phyloP scores from a whole-genome alignment of 2,888 invertebrate species.

The Aproaerema taeniolella region DNA sequence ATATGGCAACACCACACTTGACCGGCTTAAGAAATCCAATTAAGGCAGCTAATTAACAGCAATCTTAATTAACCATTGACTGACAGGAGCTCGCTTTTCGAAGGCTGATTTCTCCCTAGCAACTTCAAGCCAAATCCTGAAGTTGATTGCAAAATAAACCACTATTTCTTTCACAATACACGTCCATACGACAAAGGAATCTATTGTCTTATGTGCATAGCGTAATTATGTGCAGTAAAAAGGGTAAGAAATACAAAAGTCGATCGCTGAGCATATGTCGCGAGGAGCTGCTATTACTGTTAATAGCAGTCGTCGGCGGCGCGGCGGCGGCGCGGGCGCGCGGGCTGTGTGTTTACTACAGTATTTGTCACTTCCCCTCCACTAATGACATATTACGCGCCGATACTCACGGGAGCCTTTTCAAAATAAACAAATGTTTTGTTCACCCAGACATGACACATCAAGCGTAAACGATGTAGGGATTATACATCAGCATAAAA shows the following conservation, averaged over 20 bases:
- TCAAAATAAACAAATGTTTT: slow-evolving; percentile 39
- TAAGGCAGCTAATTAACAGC: slow-evolving; percentile 25
- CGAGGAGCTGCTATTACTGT: slow-evolving; percentile 49
- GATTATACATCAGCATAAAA: too few relatives aligned
- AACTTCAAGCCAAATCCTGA: too few relatives aligned
- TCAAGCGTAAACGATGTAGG: background rate
- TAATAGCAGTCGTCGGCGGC: slow-evolving; percentile 63
- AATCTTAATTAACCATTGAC: slow-evolving; percentile 22
- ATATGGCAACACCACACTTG: slow-evolving; percentile 13
- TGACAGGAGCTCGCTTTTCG: slow-evolving; percentile 17
- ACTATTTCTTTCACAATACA: background rate
- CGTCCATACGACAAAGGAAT: background rate
- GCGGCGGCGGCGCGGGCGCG: too few relatives aligned
- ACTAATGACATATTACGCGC: slow-evolving; percentile 54
- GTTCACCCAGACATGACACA: background rate
- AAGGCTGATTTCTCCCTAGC: too few relatives aligned
- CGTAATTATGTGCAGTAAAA: slow-evolving; percentile 62
- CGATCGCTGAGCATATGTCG: slow-evolving; percentile 62
- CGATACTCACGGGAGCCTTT: slow-evolving; percentile 39
- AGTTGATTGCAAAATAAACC: too few relatives aligned
- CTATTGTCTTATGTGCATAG: slow-evolving; percentile 18
- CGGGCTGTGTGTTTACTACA: slow-evolving; percentile 52
- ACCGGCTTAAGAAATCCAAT: slow-evolving; percentile 26
- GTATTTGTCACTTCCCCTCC: slow-evolving; percentile 67
- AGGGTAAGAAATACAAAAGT: slow-evolving; percentile 58